Conservation (phyloP, 2,888 invertebrate genomes). For the Lasioglossum leucozonium region DNA sequence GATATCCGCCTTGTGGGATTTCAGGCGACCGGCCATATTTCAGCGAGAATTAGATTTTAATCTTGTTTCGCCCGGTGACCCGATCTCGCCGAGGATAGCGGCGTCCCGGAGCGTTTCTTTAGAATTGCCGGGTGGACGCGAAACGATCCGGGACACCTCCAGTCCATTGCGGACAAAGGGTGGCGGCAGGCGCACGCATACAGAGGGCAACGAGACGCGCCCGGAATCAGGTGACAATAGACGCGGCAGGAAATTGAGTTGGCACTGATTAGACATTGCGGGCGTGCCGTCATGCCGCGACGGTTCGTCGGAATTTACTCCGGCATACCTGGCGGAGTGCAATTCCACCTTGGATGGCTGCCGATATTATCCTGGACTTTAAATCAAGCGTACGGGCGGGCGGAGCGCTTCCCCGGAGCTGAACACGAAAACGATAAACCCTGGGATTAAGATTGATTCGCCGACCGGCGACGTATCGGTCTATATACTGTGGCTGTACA, state of each 20-base stretch:
- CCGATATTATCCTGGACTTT: constrained; percentile 71
- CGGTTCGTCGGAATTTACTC: constrained; percentile 80
- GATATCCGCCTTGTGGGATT: background rate
- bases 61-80: background rate
- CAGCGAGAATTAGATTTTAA: background rate
- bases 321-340: constrained; percentile 71
- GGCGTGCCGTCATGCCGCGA: constrained; percentile 80
- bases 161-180: constrained; percentile 39
- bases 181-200: constrained; percentile 33
- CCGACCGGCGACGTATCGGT: background rate
- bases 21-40: background rate
- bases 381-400: constrained; percentile 58
- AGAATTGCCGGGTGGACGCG: background rate
- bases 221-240: constrained; percentile 77
- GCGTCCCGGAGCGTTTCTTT: constrained; percentile 3
- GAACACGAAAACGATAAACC: background rate
- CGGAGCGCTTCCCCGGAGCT: background rate
- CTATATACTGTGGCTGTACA: background rate
- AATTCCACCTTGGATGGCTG: constrained; percentile 61
- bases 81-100: background rate
- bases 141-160: constrained; percentile 34
- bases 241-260: constrained; percentile 80
- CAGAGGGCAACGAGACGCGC: constrained; percentile 60
- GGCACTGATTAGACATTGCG: constrained; percentile 84
- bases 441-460: constrained; percentile 12